Evolutionary conservation across 2,797 vertebrate species (phyloP).

Genomic region (Megalops cyprinoides): DNA sequence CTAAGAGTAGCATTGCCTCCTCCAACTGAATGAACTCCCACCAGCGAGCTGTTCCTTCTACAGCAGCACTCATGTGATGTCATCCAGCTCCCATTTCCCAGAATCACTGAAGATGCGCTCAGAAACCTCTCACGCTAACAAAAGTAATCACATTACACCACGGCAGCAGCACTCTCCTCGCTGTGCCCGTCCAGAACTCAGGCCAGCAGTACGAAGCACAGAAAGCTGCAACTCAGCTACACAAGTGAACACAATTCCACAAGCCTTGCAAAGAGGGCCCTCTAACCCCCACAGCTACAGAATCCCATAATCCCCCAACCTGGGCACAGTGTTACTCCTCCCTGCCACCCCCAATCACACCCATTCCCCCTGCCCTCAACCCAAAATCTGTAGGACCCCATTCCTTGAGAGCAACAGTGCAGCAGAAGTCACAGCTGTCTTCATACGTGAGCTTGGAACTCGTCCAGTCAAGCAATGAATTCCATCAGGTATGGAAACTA

Average conservation of each 20-base stretch:
- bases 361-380: not conserved
- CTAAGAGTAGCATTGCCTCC: not conserved
- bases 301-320: not conserved
- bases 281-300: not conserved
- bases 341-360: not conserved
- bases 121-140: conserved; percentile 4
- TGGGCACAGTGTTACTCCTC: not conserved
- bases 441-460: not conserved
- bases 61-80: not conserved
- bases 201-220: not conserved
- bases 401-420: not conserved
- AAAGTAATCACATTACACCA: not conserved
- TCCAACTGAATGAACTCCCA: not conserved
- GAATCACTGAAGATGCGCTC: conserved; percentile 1
- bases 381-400: not conserved
- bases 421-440: not conserved
- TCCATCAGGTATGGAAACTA: not conserved
- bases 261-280: not conserved
- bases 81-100: not conserved
- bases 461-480: not conserved
- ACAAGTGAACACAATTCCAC: not conserved
- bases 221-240: not conserved
- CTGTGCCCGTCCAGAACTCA: not conserved
- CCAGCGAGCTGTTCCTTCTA: not conserved
- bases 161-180: too few species aligned